Evolutionary conservation across 2,797 vertebrate genomes (phyloP), one percentile per base, ranked within the genome.

Genomic region (Pangasius sanitwongsei): DNA sequence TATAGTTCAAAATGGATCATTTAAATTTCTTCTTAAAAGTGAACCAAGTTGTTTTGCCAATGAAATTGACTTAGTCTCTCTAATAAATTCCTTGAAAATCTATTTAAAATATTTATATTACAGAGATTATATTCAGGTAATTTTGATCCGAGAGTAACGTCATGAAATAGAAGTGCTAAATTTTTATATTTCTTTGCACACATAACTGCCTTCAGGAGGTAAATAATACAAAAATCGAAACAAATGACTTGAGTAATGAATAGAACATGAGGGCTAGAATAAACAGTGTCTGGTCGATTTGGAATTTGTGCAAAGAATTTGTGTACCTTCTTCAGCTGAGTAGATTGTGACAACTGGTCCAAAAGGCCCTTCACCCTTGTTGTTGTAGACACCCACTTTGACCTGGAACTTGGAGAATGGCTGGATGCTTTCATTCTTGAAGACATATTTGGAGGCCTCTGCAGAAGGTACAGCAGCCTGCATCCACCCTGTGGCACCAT

Each of bases 361-460:
- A 93, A 99, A 98, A 0, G 98, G 97, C 0, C 98, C 98, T 88
- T 99, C 98, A 2, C 98, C 98, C 91, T 97, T 97, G 87, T 98
- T 99, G 95, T 99, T 99, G 96, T 98, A 99, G 75, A 99, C 98
- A 0, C 98, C 97, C 3, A 99, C 98, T 93, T 98, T 98, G 80
- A 99, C 98, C 53, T 99, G 98, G 48, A 98, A 99, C 65, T 98
- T 98, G 1, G 98, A 98, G 94, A 98, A 99, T 15, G 98, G 97
- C 0, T 97, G 97, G 90, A 98, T 96, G 88, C 96, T 99, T 94
- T 99, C 98, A 1, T 99, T 99, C 92, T 98, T 96, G 92, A 98
- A 99, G 90, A 98, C 93, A 0, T 99, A 99, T 95, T 93, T 95
- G 90, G 97, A 97, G 0, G 97, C 95, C 0, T 99, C 98, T 0